Conservation (phyloP, 92 coral and sea anemone genomes). For the Hydrozoanthus gracilis region DNA sequence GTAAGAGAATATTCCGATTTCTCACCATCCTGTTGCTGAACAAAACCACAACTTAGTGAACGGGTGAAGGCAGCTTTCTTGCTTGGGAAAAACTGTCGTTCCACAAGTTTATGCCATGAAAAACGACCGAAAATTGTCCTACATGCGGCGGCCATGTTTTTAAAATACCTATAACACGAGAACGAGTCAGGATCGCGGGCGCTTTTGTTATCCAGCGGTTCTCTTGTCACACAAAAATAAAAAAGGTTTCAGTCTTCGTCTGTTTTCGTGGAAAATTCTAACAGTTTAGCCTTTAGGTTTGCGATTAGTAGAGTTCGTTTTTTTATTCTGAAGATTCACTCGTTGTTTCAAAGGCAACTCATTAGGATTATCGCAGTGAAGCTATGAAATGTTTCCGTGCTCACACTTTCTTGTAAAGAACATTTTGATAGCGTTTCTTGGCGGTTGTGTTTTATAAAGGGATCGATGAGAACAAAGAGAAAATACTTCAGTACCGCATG, state of each 20-base stretch:
- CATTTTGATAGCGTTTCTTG: background rate
- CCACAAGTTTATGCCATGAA: slow-evolving; percentile 18
- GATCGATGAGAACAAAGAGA: slow-evolving; percentile 25
- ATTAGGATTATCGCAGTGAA: background rate
- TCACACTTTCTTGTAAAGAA: background rate
- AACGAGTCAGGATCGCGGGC: slow-evolving; percentile 73
- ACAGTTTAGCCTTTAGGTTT: background rate
- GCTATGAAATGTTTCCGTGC: background rate
- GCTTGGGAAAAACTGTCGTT: background rate
- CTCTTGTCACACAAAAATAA: slow-evolving; percentile 51
- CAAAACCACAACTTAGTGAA: slow-evolving; percentile 1
- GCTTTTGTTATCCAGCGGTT: slow-evolving; percentile 59
- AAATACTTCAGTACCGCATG: slow-evolving; percentile 27
- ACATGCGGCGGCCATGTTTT: slow-evolving; percentile 57
- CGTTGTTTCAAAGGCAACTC: background rate
- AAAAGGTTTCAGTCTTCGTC: background rate
- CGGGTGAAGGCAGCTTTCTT: background rate
- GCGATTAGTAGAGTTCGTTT: background rate
- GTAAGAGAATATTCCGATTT: background rate
- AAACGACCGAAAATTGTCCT: slow-evolving; percentile 12
- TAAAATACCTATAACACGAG: slow-evolving; percentile 29
- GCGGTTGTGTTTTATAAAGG: background rate
- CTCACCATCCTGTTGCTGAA: slow-evolving; percentile 13
- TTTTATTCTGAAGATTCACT: background rate
- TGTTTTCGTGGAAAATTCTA: slow-evolving; percentile 28